phyloP scores from a whole-genome alignment of 2,888 invertebrate genomes.

The Amblyjoppa fuscipennis region DNA sequence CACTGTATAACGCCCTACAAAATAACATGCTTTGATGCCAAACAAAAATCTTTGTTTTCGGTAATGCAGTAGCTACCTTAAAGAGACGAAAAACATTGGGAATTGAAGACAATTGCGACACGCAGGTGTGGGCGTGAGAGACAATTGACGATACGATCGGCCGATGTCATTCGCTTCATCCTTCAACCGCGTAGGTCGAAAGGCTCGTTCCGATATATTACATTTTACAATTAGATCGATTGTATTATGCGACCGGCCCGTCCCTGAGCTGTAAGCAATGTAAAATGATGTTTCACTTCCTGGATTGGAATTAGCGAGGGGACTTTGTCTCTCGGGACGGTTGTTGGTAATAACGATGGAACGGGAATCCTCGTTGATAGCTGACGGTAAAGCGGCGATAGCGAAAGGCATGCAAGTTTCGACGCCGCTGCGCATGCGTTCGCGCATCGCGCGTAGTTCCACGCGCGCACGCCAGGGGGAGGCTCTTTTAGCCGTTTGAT shows the following conservation, averaged over 20 bases:
- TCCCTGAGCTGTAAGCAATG: conserved; percentile 23
- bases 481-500: conserved; percentile 74
- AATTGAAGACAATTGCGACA: conserved; percentile 48
- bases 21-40: no score
- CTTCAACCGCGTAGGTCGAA: conserved; percentile 5
- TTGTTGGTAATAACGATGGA: background rate
- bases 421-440: conserved; percentile 23
- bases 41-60: no score
- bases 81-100: background rate
- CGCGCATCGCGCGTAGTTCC: conserved; percentile 20
- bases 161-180: conserved; percentile 15
- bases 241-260: conserved; percentile 27
- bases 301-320: background rate
- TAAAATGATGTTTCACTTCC: background rate
- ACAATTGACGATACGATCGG: conserved; percentile 16
- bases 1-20: no score
- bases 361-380: conserved; percentile 21
- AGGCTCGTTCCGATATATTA: conserved; percentile 9
- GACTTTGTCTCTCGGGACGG: background rate
- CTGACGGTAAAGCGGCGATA: background rate
- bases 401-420: background rate
- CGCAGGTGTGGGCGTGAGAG: conserved; percentile 18
- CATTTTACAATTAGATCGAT: conserved; percentile 27
- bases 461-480: conserved; percentile 41
- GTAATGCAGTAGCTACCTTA: no score